Percentiles rank a stretch among this genome's conserved stretches.
Conservation (phyloP, 2,888 invertebrate species). For the Phania funesta region DNA sequence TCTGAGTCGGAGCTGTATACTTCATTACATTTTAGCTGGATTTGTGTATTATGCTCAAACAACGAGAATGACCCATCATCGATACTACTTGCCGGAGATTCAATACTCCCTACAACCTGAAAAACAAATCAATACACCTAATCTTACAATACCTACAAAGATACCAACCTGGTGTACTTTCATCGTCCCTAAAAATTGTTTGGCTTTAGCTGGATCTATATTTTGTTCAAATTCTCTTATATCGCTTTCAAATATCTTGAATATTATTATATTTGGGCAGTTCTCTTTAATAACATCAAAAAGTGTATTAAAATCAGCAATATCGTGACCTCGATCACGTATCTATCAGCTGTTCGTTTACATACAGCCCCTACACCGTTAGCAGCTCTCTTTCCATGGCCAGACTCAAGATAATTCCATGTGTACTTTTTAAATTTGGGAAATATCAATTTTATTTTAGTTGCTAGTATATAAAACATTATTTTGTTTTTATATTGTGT, state of each 20-base stretch:
- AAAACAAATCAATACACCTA: constrained; percentile 32
- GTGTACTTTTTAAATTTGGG: constrained; percentile 69
- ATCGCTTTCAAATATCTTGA: neutral
- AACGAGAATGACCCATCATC: constrained; percentile 16
- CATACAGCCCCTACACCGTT: neutral
- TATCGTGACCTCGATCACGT: constrained; percentile 3
- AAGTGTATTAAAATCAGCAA: constrained; percentile 9
- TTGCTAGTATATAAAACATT: too few relatives aligned
- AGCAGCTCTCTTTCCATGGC: too few relatives aligned
- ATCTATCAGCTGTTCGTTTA: neutral
- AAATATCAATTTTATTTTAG: neutral
- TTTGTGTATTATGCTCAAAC: constrained; percentile 6
- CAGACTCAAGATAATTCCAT: constrained; percentile 70
- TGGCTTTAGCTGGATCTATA: constrained; percentile 13
- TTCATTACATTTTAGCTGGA: constrained; percentile 15
- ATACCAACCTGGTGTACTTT: neutral
- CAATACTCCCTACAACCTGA: neutral
- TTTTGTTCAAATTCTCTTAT: constrained; percentile 27
- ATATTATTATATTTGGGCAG: constrained; percentile 3
- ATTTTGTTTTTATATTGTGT: too few relatives aligned
- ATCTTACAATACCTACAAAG: neutral
- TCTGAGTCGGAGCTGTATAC: constrained; percentile 22
- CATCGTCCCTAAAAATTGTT: neutral
- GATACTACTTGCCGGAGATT: constrained; percentile 11
- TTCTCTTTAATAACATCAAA: constrained; percentile 12